phyloP scores from a whole-genome alignment of 1,140 invertebrate species.

The Rhynchophorus ferrugineus region DNA sequence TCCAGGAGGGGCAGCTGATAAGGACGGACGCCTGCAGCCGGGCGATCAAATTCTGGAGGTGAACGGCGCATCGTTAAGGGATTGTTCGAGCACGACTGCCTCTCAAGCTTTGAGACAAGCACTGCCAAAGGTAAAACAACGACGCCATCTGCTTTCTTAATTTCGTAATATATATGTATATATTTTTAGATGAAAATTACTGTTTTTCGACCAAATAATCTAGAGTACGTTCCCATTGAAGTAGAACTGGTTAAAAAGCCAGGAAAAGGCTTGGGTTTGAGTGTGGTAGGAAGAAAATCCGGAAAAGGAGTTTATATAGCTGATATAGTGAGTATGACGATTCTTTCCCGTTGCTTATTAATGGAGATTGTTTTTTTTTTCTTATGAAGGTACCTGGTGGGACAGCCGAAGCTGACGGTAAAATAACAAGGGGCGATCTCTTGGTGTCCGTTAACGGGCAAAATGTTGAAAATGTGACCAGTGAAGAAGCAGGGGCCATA shows the following conservation, averaged over 20 bases:
- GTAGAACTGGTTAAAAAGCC: slow-evolving; percentile 88
- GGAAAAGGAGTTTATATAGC: slow-evolving; percentile 89
- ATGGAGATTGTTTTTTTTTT: neutral
- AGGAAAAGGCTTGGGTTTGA: slow-evolving; percentile 87
- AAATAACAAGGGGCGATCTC: slow-evolving; percentile 88
- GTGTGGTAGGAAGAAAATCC: slow-evolving; percentile 78
- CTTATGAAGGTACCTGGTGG: slow-evolving; percentile 71
- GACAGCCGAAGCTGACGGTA: slow-evolving; percentile 82
- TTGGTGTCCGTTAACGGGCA: slow-evolving; percentile 85
- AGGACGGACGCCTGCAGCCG: slow-evolving; percentile 81
- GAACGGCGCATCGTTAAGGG: slow-evolving; percentile 67
- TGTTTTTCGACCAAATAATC: slow-evolving; percentile 80
- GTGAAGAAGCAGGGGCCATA: slow-evolving; percentile 81
- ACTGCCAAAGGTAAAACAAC: slow-evolving; percentile 51
- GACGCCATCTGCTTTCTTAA: neutral
- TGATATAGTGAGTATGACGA: slow-evolving; percentile 70
- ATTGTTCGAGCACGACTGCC: slow-evolving; percentile 50
- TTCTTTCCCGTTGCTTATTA: neutral
- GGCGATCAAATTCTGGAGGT: slow-evolving; percentile 93
- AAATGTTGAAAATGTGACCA: slow-evolving; percentile 71
- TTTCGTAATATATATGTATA: neutral
- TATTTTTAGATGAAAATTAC: slow-evolving; percentile 71
- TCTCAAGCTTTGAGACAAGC: slow-evolving; percentile 61
- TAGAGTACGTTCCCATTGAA: slow-evolving; percentile 75
- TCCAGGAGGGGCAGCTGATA: slow-evolving; percentile 80